Evolutionary conservation across 2,113 vertebrate genomes (phyloP), one percentile per base, ranked within the genome.

Genomic region (Plotosus lineatus): DNA sequence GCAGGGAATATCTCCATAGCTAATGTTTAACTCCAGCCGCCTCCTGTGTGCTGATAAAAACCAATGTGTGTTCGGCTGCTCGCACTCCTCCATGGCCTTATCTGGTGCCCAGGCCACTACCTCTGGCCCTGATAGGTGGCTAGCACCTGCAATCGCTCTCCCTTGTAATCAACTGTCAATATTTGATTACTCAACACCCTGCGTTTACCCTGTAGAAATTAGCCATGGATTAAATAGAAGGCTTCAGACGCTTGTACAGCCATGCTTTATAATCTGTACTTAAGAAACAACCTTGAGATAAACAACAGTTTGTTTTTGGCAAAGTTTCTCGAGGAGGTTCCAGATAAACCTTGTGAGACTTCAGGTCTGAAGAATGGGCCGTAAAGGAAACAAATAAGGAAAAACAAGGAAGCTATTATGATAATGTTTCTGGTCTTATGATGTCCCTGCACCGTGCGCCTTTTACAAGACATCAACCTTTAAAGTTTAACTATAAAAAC

Each of bases 241-340:
- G 60, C 56, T 50, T 73, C 46, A 36, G 61, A 58, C 19, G 69
- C 75, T 51, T 36, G 60, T 58, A 56, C 33, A 82, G 46, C 31
- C 0, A n/a, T 1, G 42, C 86, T 86, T 89, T 88, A 87, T n/a
- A n/a, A n/a, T 90, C 88, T 85, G 85, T 79, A 80, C 89, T 89
- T 88, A 90, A 74, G 75, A 71, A 84, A 84, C 83, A 85, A 73
- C 75, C 50, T 50, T 63, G 38, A 56, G 56, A 78, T 77, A 73
- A 81, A 81, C 21, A 66, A 51, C 36, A 10, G 55, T 36, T 40
- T 69, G 73, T 17, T 51, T 76, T 17, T 36, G 60, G 26, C 48
- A 9, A 12, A n/a, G 40, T 40, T 73, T 74, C 79, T 33, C n/a
- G 33, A 65, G 79, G n/a, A 65, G 71, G 61, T 55, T 31, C 10